phyloP scores from a whole-genome alignment of 2,888 invertebrate species.

The Mellilla xanthometata region DNA sequence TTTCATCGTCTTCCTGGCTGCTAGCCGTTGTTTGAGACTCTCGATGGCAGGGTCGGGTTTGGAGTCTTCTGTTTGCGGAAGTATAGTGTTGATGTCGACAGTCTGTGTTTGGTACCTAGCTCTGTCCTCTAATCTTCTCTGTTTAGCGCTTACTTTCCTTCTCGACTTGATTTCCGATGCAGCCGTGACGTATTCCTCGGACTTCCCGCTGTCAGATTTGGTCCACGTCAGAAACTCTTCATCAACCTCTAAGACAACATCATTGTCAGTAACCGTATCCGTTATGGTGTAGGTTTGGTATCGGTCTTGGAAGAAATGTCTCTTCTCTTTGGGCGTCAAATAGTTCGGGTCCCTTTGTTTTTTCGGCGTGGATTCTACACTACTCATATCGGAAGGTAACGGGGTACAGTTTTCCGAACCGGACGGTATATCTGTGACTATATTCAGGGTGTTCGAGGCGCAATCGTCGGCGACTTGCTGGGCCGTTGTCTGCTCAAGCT shows the following conservation, averaged over 20 bases:
- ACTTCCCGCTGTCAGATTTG: conserved; percentile 68
- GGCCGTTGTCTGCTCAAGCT: conserved; percentile 71
- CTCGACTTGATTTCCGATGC: conserved; percentile 57
- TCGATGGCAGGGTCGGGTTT: conserved; percentile 63
- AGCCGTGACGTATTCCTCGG: conserved; percentile 63
- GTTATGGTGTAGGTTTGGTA: conserved; percentile 92
- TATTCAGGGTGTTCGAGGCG: conserved; percentile 79
- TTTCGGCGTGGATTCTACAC: conserved; percentile 89
- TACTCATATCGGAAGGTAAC: conserved; percentile 87
- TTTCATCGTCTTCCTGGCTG: conserved; percentile 75
- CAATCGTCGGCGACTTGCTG: conserved; percentile 85
- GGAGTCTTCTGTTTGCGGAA: conserved; percentile 36
- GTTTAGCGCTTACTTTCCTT: conserved; percentile 83
- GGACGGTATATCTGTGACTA: conserved; percentile 80
- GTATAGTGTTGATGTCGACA: conserved; percentile 61
- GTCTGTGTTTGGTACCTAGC: conserved; percentile 88
- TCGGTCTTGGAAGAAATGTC: conserved; percentile 89
- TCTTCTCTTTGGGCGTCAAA: conserved; percentile 90
- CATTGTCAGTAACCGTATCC: conserved; percentile 64
- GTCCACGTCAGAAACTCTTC: conserved; percentile 73
- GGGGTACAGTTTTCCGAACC: conserved; percentile 83
- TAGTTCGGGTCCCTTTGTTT: conserved; percentile 75
- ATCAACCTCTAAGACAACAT: conserved; percentile 53
- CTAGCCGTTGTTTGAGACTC: conserved; percentile 61
- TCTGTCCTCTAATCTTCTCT: conserved; percentile 85